These are phyloP conservation scores for Apoderus coryli DNA, from an alignment of 2,888 invertebrate genomes.

Conservation along the genomic window DNA sequence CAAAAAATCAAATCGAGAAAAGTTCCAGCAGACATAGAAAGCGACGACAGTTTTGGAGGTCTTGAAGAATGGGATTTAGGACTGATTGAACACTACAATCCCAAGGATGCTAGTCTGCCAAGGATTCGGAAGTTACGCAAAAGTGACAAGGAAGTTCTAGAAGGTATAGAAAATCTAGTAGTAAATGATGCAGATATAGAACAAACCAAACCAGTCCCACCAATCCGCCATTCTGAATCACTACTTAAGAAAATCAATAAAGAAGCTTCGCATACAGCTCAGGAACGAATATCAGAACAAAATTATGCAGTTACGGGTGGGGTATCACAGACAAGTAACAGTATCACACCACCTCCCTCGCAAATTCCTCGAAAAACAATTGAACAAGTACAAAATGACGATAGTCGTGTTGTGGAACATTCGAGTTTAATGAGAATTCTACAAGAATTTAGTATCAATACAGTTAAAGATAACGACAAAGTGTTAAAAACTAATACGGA, in stretches of 20 bases:
- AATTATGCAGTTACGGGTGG: too few relatives aligned
- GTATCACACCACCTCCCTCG: slow-evolving; percentile 24
- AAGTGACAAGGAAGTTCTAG: slow-evolving; percentile 17
- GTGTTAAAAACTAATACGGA: slow-evolving; percentile 10
- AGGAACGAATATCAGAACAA: slow-evolving; percentile 2
- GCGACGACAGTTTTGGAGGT: slow-evolving; percentile 35
- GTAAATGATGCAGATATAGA: slow-evolving; percentile 23
- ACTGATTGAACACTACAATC: slow-evolving; percentile 33
- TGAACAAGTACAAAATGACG: slow-evolving; percentile 18
- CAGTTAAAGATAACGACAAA: too few relatives aligned
- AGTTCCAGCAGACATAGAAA: slow-evolving; percentile 29
- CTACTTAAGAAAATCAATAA: slow-evolving; percentile 25
- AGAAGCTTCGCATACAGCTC: slow-evolving; percentile 18
- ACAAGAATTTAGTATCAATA: slow-evolving; percentile 27
- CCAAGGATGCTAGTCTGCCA: slow-evolving; percentile 31
- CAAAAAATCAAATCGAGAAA: slow-evolving; percentile 29
- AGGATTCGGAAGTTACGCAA: slow-evolving; percentile 23
- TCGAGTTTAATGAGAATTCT: slow-evolving; percentile 30
- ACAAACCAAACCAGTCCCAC: slow-evolving; percentile 22
- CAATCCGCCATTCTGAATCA: slow-evolving; percentile 26
- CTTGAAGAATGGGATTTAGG: slow-evolving; percentile 37
- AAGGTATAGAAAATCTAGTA: slow-evolving; percentile 27
- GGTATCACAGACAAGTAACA: too few relatives aligned
- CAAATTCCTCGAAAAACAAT: slow-evolving; percentile 16
- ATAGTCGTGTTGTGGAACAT: slow-evolving; percentile 26